phyloP scores from a whole-genome alignment of 2,888 invertebrate species.

The Nymphalis polychloros region DNA sequence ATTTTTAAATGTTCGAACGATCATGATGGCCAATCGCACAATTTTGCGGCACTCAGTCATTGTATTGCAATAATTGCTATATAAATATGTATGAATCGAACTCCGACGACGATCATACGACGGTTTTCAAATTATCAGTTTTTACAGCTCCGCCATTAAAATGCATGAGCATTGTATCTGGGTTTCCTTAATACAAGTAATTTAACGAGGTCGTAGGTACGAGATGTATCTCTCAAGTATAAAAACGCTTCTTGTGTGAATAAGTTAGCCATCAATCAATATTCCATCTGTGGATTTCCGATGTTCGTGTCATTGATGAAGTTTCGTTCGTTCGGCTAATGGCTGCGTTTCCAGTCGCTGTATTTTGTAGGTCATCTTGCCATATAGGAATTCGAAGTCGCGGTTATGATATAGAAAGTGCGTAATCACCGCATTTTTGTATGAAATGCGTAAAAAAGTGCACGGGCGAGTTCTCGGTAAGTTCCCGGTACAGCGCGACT shows the following conservation, averaged over 20 bases:
- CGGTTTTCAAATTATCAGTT: conserved; percentile 68
- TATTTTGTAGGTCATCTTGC: conserved; percentile 11
- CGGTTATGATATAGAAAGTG: conserved; percentile 33
- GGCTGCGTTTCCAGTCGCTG: not conserved
- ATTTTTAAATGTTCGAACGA: conserved; percentile 28
- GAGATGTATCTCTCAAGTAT: conserved; percentile 21
- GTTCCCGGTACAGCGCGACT: conserved; percentile 36
- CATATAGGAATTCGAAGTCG: conserved; percentile 12
- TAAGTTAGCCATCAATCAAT: conserved; percentile 22
- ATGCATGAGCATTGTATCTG: conserved; percentile 53
- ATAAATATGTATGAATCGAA: conserved; percentile 75
- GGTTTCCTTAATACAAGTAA: conserved; percentile 36
- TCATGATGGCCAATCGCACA: conserved; percentile 48
- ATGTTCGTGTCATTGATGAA: not conserved
- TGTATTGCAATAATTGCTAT: conserved; percentile 73
- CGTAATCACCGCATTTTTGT: conserved; percentile 41
- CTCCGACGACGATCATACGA: conserved; percentile 60
- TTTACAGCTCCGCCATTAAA: conserved; percentile 69
- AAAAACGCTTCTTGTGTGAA: conserved; percentile 26
- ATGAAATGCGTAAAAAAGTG: conserved; percentile 51
- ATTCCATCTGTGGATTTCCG: conserved; percentile 10
- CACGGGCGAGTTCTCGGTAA: conserved; percentile 54
- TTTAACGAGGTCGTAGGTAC: conserved; percentile 31
- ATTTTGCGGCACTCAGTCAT: conserved; percentile 69
- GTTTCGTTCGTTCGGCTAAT: not conserved